phyloP scores from a whole-genome alignment of 2,113 vertebrate genomes.

The Saimiri boliviensis region DNA sequence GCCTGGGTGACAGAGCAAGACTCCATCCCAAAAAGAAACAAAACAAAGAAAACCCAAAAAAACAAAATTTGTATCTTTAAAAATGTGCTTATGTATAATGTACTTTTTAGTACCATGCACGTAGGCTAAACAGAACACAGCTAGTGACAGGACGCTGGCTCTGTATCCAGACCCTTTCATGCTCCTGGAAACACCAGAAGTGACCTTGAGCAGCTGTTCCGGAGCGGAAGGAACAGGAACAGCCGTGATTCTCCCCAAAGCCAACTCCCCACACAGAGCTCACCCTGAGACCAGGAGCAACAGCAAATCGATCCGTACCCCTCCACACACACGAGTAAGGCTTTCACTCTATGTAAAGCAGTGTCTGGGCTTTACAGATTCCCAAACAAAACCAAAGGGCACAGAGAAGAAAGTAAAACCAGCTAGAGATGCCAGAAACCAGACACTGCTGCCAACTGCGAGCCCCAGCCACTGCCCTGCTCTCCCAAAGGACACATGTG shows the following conservation, averaged over 20 bases:
- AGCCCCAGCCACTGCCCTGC: accelerated
- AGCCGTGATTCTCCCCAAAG: not conserved
- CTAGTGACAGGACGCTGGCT: not conserved
- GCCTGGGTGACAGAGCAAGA: no score
- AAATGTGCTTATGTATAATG: not conserved
- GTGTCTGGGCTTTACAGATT: accelerated
- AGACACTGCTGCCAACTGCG: not conserved
- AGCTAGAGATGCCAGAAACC: not conserved
- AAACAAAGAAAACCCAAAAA: no score
- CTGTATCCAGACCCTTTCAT: accelerated
- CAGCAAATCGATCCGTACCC: not conserved
- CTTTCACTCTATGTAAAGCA: not conserved
- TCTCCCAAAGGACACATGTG: not conserved
- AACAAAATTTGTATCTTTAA: not conserved
- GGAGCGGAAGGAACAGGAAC: not conserved
- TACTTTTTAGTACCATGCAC: not conserved
- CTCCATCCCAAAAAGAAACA: no score
- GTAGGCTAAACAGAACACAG: not conserved
- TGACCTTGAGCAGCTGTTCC: not conserved
- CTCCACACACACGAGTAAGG: not conserved
- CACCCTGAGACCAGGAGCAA: not conserved
- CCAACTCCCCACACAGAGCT: not conserved
- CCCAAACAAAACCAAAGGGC: not conserved
- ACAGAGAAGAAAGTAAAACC: not conserved
- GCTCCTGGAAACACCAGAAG: not conserved